phyloP scores from a whole-genome alignment of 2,888 invertebrate genomes.

The Stenchaetothrips biformis region DNA sequence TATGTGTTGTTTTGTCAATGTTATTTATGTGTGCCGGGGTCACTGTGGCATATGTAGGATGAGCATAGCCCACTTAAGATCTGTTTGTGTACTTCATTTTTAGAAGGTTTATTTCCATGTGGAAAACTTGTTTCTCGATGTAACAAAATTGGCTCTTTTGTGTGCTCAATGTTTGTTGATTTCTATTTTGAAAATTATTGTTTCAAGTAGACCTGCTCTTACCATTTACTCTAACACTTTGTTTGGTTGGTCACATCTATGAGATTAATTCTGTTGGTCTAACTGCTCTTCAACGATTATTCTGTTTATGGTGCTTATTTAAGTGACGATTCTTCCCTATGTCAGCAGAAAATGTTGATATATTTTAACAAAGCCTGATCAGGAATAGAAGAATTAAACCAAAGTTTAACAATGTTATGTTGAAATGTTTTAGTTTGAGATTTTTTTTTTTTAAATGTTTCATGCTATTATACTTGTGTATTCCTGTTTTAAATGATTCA shows the following conservation, averaged over 20 bases:
- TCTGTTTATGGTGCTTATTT: slow-evolving; percentile 8
- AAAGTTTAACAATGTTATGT: slow-evolving; percentile 24
- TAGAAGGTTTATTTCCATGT: too few relatives aligned
- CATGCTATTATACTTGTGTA: neutral
- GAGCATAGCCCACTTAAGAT: neutral
- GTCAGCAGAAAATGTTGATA: slow-evolving; percentile 5
- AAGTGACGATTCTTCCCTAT: neutral
- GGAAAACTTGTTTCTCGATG: too few relatives aligned
- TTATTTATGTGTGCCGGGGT: neutral
- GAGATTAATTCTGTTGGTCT: neutral
- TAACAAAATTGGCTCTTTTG: too few relatives aligned
- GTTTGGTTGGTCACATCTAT: too few relatives aligned
- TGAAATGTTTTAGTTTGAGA: slow-evolving; percentile 16
- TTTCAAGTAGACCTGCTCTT: too few relatives aligned
- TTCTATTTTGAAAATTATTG: too few relatives aligned
- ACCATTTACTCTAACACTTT: too few relatives aligned
- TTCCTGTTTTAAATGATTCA: slow-evolving; percentile 13
- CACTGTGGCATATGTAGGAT: neutral
- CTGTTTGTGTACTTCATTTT: neutral
- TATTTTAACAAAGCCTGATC: slow-evolving; percentile 1
- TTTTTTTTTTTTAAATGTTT: neutral
- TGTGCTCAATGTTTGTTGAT: too few relatives aligned
- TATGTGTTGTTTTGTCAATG: neutral
- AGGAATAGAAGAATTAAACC: slow-evolving; percentile 20
- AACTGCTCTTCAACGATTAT: neutral